Evolutionary conservation across 2,797 vertebrate genomes (phyloP).

Genomic region (Pseudopleuronectes americanus): DNA sequence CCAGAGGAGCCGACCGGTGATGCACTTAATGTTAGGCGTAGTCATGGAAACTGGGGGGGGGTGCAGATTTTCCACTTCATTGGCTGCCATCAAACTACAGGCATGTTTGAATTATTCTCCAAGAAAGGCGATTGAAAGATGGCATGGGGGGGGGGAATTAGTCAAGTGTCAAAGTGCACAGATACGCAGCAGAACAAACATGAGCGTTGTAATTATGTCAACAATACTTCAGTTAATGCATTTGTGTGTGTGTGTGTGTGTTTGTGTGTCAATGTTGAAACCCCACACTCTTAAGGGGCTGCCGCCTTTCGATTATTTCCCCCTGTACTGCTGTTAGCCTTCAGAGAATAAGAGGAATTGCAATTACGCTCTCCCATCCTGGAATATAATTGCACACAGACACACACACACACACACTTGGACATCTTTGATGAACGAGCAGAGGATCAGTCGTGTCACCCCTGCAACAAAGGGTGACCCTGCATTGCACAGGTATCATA

Average conservation of each 20-base stretch:
- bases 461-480: slow-evolving; percentile 51
- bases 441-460: slow-evolving; percentile 50
- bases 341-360: slow-evolving; percentile 31
- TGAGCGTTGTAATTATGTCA: slow-evolving; percentile 24
- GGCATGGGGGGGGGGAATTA: slow-evolving; percentile 24
- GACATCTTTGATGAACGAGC: slow-evolving; percentile 62
- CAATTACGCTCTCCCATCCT: slow-evolving; percentile 46
- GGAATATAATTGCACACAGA: slow-evolving; percentile 48
- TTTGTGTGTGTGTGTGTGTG: slow-evolving; percentile 23
- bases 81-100: slow-evolving; percentile 48
- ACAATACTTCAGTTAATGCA: slow-evolving; percentile 33
- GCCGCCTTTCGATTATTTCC: slow-evolving; percentile 31
- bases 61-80: slow-evolving; percentile 71
- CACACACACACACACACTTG: slow-evolving; percentile 22
- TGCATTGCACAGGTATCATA: slow-evolving; percentile 54
- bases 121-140: slow-evolving; percentile 51
- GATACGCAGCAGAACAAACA: slow-evolving; percentile 25
- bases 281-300: slow-evolving; percentile 47
- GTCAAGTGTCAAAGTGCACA: slow-evolving; percentile 17
- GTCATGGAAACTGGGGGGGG: slow-evolving; percentile 67
- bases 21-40: slow-evolving; percentile 74
- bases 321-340: slow-evolving; percentile 40
- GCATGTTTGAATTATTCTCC: slow-evolving; percentile 54
- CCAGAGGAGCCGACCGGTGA: slow-evolving; percentile 41
- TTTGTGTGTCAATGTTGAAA: slow-evolving; percentile 35